Evolutionary conservation across 2,888 invertebrate genomes (phyloP), one percentile per base, ranked within the genome.

Genomic region (Frankliniella intonsa): DNA sequence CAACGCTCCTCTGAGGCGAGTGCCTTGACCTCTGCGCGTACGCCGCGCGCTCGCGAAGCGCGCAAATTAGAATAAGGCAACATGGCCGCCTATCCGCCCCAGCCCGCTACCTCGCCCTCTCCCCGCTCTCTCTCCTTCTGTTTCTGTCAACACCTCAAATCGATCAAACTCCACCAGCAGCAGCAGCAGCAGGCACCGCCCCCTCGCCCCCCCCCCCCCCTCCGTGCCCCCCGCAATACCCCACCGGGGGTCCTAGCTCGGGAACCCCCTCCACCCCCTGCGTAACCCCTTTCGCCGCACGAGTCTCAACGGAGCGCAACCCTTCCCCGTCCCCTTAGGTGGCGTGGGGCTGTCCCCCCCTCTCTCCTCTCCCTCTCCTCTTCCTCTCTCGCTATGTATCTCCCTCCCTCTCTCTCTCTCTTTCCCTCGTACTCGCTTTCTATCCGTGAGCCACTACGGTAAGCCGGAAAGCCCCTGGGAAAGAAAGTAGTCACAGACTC

Each of bases 71-170:
- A 38, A 38, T 38, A 38, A 5, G 38, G 38, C 38, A 38, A 38
- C 38, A 38, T 38, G 38, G 38, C 38, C 38, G 38, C 14, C 55
- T n/a, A n/a, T 19, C 38, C 38, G 5, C 38, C 38, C 38, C 19
- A 19, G 14, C 55, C 5, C 19, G 14, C 38, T 62, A 19, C 69
- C 12, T 25, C 9, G 8, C 69, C 12, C 22, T 22, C 25, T 22
- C 22, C 22, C 22, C 62, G 11, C 62, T 17, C 7, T 38, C 38
- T 38, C 55, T 55, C 55, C 55, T 55, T 55, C 69, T 69, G 69
- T 69, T 22, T 69, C 69, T 76, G 69, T 76, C 69, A 76, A 76
- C 69, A 76, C 69, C 69, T 76, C 69, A 76, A 76, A 76, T 76
- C 69, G 69, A 76, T 76, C 69, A 76, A 22, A 25, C 22, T 25